Evolutionary conservation across 2,888 invertebrate species (phyloP).

Genomic region (Slavum lentiscoides): DNA sequence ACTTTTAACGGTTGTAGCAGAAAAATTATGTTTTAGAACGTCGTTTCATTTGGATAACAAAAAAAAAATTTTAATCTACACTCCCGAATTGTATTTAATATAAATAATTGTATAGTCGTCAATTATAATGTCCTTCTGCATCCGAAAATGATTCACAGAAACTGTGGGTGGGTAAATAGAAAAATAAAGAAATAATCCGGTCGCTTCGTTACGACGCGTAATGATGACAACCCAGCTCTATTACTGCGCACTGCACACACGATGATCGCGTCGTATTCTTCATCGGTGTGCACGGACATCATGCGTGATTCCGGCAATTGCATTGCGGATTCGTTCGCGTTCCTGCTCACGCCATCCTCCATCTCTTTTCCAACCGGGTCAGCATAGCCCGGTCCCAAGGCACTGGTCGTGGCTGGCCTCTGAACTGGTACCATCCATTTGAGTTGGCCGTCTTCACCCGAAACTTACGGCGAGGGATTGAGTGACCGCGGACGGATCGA

Average conservation of each 20-base stretch:
- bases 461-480: not conserved
- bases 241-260: not conserved
- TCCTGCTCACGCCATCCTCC: not conserved
- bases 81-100: too few species aligned
- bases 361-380: not conserved
- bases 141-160: too few species aligned
- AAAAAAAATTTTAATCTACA: too few species aligned
- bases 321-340: not conserved
- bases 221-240: too few species aligned
- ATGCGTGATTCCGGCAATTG: not conserved
- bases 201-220: too few species aligned
- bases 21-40: too few species aligned
- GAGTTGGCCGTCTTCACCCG: not conserved
- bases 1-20: too few species aligned
- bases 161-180: too few species aligned
- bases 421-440: not conserved
- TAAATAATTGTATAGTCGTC: too few species aligned
- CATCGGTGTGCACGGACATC: not conserved
- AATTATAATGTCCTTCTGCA: too few species aligned
- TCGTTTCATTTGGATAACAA: too few species aligned
- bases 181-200: too few species aligned
- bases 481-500: not conserved
- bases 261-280: not conserved
- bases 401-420: not conserved
- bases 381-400: constrained; percentile 13